phyloP scores from a whole-genome alignment of 2,888 invertebrate species.

The Boloria selene region DNA sequence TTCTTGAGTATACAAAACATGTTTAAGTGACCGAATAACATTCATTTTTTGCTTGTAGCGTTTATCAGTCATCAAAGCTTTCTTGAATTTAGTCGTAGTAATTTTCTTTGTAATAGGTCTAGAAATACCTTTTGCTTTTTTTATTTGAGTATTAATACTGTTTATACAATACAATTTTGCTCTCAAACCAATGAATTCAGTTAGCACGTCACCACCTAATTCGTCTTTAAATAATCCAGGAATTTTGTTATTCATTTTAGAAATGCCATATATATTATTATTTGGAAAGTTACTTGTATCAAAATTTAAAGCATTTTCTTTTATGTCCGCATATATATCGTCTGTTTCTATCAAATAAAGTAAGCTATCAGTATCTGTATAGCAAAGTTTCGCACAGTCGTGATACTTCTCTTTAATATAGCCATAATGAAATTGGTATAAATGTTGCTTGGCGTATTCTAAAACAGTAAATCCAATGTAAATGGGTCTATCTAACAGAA shows the following conservation, averaged over 20 bases:
- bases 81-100: background rate
- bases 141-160: too few relatives aligned
- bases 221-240: slow-evolving; percentile 21
- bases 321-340: slow-evolving; percentile 26
- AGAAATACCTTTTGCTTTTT: background rate
- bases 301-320: background rate
- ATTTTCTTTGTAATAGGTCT: slow-evolving; percentile 5
- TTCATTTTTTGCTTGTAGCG: slow-evolving; percentile 10
- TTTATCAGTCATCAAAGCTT: slow-evolving; percentile 2
- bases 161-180: background rate
- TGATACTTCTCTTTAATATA: slow-evolving; percentile 22
- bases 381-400: slow-evolving; percentile 18
- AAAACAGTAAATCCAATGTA: slow-evolving; percentile 1
- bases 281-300: background rate
- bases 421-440: slow-evolving; percentile 35
- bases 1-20: slow-evolving; percentile 15
- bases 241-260: slow-evolving; percentile 12
- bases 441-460: slow-evolving; percentile 32
- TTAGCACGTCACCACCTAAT: background rate
- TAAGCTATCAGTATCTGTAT: slow-evolving; percentile 32
- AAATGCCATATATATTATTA: slow-evolving; percentile 10
- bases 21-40: slow-evolving; percentile 14
- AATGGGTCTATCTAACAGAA: too few relatives aligned
- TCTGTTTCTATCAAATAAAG: slow-evolving; percentile 23
- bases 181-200: background rate